Conservation (phyloP, 1,140 invertebrate species). For the Calycopis cecrops region DNA sequence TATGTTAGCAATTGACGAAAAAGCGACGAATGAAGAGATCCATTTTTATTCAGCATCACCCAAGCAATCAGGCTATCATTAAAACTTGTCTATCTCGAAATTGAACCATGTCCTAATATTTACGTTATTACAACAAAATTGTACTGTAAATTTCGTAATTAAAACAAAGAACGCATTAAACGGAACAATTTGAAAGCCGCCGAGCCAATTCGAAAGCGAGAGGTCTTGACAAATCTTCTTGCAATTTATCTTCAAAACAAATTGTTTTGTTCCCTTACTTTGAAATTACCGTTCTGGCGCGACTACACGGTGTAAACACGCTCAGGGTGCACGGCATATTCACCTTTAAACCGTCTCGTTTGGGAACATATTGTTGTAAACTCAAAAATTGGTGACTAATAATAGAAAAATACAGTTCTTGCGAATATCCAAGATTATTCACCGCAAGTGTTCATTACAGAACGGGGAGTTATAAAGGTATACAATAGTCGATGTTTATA, state of each 20-base stretch:
- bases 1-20: no score
- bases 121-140: no score
- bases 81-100: no score
- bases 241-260: slow-evolving; percentile 28
- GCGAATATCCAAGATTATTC: slow-evolving; percentile 1
- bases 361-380: slow-evolving; percentile 4
- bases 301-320: slow-evolving; percentile 5
- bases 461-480: no score
- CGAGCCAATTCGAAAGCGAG: slow-evolving; percentile 20
- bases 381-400: slow-evolving; percentile 1
- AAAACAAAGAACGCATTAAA: slow-evolving; percentile 14
- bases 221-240: slow-evolving; percentile 23
- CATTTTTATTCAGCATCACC: no score
- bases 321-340: neutral
- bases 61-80: no score
- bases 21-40: no score
- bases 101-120: no score
- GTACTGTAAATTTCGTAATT: neutral
- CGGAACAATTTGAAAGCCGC: slow-evolving; percentile 18
- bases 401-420: slow-evolving; percentile 5
- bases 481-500: no score
- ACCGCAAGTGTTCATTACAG: neutral
- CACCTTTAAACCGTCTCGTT: no score
- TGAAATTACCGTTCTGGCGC: slow-evolving; percentile 21
- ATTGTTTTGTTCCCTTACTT: slow-evolving; percentile 25